These are phyloP conservation scores for Drosophila orosa DNA, from an alignment of 1,140 invertebrate genomes.

Conservation along the genomic window DNA sequence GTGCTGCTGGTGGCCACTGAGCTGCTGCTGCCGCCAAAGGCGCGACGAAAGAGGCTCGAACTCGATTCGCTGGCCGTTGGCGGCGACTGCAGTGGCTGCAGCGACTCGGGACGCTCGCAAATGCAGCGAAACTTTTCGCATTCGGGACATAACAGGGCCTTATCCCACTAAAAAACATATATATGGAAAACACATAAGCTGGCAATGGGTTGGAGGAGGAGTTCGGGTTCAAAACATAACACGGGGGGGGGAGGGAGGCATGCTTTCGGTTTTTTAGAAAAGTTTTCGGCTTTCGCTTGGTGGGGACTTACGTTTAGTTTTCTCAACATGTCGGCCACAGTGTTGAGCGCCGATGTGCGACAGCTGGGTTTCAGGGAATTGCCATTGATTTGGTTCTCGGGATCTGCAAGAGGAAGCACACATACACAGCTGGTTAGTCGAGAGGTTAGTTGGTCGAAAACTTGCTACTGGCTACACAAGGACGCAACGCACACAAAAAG, in stretches of 20 bases:
- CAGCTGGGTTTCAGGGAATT: conserved; percentile 93
- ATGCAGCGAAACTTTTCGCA: conserved; percentile 83
- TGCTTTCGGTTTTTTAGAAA: conserved; percentile 2
- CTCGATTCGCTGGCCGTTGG: conserved; percentile 56
- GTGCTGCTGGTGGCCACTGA: conserved; percentile 39
- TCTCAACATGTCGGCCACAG: conserved; percentile 95
- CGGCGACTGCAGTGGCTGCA: conserved; percentile 23
- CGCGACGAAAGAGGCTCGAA: conserved; percentile 70
- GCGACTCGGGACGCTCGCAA: conserved; percentile 58
- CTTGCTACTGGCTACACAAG: conserved; percentile 35
- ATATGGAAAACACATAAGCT: conserved; percentile 59
- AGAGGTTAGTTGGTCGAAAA: conserved; percentile 47
- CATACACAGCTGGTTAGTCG: conserved; percentile 64
- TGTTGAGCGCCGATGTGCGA: conserved; percentile 95
- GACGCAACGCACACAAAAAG: conserved; percentile 53
- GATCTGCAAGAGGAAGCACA: conserved; percentile 82
- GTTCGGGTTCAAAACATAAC: conserved; percentile 11
- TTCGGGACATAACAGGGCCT: conserved; percentile 78
- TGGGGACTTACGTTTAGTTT: conserved; percentile 93
- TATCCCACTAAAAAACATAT: conserved; percentile 82
- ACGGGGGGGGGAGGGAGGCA: neutral
- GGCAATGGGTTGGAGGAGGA: conserved; percentile 2
- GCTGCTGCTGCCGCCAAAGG: conserved; percentile 66
- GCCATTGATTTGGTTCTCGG: conserved; percentile 87
- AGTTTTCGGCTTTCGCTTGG: conserved; percentile 17